Evolutionary conservation across 2,113 vertebrate species (phyloP).

Genomic region (Oceanites oceanicus): DNA sequence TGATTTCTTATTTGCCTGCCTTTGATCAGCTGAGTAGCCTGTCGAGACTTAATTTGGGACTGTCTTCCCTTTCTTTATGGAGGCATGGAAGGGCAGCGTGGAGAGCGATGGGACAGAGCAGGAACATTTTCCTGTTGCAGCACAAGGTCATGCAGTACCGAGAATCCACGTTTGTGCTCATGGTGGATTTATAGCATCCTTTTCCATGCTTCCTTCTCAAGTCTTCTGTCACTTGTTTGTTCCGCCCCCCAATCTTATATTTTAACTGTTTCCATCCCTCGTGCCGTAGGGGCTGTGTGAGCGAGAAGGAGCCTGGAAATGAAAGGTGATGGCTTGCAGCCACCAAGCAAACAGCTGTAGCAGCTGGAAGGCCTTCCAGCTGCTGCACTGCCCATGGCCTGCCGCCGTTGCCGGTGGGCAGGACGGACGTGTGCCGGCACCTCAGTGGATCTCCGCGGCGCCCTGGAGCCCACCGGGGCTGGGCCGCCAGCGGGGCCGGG

Average conservation of each 20-base stretch:
- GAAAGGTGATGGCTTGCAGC: neutral
- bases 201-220: neutral
- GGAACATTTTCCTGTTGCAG: neutral
- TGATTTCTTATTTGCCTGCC: constrained; percentile 46
- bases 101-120: neutral
- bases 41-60: constrained; percentile 17
- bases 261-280: neutral
- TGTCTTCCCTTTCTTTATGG: neutral
- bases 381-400: accelerated
- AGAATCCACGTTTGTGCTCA: neutral
- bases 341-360: neutral
- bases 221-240: neutral
- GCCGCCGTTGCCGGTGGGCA: accelerated
- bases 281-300: accelerated
- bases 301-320: neutral
- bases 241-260: neutral
- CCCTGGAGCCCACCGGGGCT: accelerated
- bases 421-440: accelerated
- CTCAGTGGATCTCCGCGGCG: accelerated
- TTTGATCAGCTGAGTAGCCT: constrained; percentile 53
- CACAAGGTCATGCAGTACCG: neutral
- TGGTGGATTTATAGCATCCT: neutral
- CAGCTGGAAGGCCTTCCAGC: neutral
- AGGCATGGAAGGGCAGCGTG: neutral
- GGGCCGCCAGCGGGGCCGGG: accelerated